Conservation (phyloP, 1,140 invertebrate species). For the Drosophila carrolli region DNA sequence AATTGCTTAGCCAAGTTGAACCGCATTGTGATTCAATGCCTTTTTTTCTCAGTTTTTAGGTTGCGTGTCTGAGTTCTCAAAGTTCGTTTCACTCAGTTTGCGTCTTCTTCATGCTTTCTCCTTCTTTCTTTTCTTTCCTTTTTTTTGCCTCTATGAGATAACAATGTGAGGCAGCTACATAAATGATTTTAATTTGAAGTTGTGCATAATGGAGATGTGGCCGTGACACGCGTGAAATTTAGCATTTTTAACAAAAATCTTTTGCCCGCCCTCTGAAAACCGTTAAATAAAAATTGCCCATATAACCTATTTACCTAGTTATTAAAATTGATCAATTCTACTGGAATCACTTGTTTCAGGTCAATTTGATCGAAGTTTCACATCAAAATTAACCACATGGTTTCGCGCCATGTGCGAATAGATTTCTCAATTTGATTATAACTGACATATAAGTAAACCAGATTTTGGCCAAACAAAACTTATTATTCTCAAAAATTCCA, state of each 20-base stretch:
- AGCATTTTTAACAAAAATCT: background rate
- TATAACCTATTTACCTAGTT: no score
- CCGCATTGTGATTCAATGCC: conserved; percentile 34
- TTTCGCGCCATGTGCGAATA: no score
- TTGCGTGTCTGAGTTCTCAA: conserved; percentile 58
- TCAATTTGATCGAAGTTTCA: no score
- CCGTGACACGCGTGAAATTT: conserved; percentile 5
- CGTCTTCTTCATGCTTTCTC: conserved; percentile 36
- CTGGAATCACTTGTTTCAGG: no score
- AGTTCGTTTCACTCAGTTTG: conserved; percentile 58
- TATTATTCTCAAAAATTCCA: no score
- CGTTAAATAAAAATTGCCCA: no score
- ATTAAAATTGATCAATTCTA: no score
- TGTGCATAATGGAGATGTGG: conserved; percentile 25
- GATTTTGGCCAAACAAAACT: no score
- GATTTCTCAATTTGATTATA: no score
- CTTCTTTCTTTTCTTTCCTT: conserved; percentile 1
- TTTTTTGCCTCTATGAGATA: conserved; percentile 50
- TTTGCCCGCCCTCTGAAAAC: no score
- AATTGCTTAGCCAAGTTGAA: conserved; percentile 70
- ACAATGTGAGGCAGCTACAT: conserved; percentile 31
- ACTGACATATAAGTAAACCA: no score
- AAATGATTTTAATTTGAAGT: conserved; percentile 59
- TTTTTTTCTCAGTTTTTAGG: conserved; percentile 5
- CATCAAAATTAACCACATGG: no score